Evolutionary conservation across 2,888 invertebrate genomes (phyloP), one percentile per base, ranked within the genome.

Genomic region (Zhengitettix transpicula): DNA sequence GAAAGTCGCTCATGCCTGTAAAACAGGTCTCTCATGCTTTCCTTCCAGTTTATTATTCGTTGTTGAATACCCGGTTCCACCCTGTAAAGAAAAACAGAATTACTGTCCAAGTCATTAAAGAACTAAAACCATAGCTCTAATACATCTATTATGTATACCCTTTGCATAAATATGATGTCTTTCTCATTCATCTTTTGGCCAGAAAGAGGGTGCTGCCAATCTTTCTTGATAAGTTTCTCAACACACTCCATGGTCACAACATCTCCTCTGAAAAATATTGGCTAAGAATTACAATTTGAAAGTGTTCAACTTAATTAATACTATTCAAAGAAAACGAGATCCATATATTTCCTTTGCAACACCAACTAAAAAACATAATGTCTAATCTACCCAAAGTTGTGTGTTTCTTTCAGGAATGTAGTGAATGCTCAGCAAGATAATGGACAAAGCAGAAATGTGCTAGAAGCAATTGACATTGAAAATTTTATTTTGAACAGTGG

Each of bases 231-330:
- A 15, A 99, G 80, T 71, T 94, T 96, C 68, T 98, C 96, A 8
- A 96, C 85, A 75, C 96, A 97, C 71, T 97, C 96, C 83, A 92
- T 80, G 0, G 97, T 97, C 2, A 99, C 88, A 9, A 99, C 92
- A 76, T 91, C 85, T 2, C 98, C 97, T 0, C 96, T 96, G 70
- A 67, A 80, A 74, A 71, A 73, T 69, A 51, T 17, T 28, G 28
- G 28, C 28, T 5, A 5, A 28, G 3, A 28, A 5, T 28, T 28
- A 5, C 28, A 28, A 2, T 2, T 28, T 28, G 28, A 28, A 28
- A 28, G 2, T 2, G 28, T 28, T 2, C 28, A 28, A 2, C 2
- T 5, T 28, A 54, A 17, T n/a, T 54, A n/a, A 54, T 1, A 54
- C n/a, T 16, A 54, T 5, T 5, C 14, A 17, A 15, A n/a, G 55